phyloP scores from a whole-genome alignment of 2,797 vertebrate species.

The Eleutherodactylus coqui region DNA sequence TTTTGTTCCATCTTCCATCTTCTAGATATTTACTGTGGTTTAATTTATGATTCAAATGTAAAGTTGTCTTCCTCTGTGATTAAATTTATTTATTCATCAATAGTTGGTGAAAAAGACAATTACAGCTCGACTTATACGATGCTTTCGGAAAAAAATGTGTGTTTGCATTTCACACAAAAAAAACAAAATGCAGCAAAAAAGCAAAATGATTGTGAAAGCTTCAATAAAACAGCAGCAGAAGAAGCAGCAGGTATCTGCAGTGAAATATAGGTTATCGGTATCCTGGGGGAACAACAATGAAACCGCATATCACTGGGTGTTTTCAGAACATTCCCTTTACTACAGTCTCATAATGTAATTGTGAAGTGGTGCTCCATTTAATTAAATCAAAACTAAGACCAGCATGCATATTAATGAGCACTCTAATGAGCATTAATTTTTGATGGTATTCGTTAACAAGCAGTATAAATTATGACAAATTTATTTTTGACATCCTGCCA shows the following conservation, averaged over 20 bases:
- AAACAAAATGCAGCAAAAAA: not conserved
- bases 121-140: not conserved
- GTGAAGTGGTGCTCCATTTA: conserved; percentile 72
- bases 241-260: conserved; percentile 47
- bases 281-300: conserved; percentile 63
- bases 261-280: conserved; percentile 51
- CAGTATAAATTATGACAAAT: conserved; percentile 79
- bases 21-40: not conserved
- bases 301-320: conserved; percentile 47
- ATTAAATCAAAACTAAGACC: conserved; percentile 75
- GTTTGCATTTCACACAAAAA: not conserved
- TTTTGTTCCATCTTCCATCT: not conserved
- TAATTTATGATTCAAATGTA: not conserved
- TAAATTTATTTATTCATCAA: not conserved
- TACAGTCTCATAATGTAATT: conserved; percentile 65
- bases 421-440: conserved; percentile 80
- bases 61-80: not conserved
- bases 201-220: not conserved
- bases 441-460: conserved; percentile 79
- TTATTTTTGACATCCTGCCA: conserved; percentile 77
- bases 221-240: not conserved
- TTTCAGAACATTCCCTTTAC: conserved; percentile 50
- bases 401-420: conserved; percentile 78
- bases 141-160: not conserved
- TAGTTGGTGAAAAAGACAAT: not conserved